Evolutionary conservation across 2,888 invertebrate genomes (phyloP), one percentile per base, ranked within the genome.

Genomic region (Drosophila hawaiiensis): DNA sequence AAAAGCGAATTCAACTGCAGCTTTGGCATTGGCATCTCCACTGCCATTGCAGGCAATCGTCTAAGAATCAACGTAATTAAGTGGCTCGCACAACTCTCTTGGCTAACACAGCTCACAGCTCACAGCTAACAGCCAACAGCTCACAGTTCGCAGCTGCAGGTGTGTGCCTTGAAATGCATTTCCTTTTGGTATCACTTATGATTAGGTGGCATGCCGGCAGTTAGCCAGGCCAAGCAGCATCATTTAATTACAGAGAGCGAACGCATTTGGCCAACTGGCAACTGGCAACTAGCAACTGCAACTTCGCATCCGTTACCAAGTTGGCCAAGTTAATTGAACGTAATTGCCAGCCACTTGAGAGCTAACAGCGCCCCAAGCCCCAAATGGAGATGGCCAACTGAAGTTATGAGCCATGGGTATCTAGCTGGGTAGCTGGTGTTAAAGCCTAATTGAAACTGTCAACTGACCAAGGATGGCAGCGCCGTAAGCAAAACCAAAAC

Each of bases 311-410:
- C 84, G 84, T 89, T 85, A 85, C 87, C 89, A 89, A 83, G 78
- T 78, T 86, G 84, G 87, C 86, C 84, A 83, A 86, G 53, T 87
- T 89, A 86, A 86, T 86, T 86, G 89, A 87, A 83, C 81, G 83
- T 86, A 86, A 86, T 86, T 86, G 90, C 83, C 90, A 84, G 86
- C 81, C 86, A 84, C 90, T 87, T 87, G 89, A 86, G 85, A 84
- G 88, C 75, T 33, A 71, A 71, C 74, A 74, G 79, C 79, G 81
- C 81, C 79, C 67, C 73, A 62, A 77, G 73, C 35, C 66, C 52
- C 58, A 79, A 61, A 66, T 73, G 76, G 77, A 59, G 72, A 61
- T 52, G 41, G 49, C 39, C 28, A 68, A 33, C 69, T 39, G 28
- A 43, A 59, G 61, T 50, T 43, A 54, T 37, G 37, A 64, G 70